phyloP scores from a whole-genome alignment of 2,113 vertebrate species.

The Sylvilagus bachmani region DNA sequence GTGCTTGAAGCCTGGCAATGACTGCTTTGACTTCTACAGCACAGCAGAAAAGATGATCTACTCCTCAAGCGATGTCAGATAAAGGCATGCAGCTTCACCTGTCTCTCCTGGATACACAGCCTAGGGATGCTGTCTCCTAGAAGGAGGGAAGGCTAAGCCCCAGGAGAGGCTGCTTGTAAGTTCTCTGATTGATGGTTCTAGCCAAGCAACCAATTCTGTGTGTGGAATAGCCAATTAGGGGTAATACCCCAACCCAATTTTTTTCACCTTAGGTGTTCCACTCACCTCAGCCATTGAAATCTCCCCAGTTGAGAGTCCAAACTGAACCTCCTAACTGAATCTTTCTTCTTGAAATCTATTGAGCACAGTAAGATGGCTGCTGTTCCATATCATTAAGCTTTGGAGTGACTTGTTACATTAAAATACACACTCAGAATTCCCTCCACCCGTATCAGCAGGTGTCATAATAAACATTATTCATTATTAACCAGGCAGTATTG shows the following conservation, averaged over 20 bases:
- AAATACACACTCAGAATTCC: not conserved
- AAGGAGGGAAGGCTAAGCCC: not conserved
- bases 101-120: not conserved
- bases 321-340: not conserved
- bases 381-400: not conserved
- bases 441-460: not conserved
- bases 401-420: not conserved
- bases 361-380: not conserved
- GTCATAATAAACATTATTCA: not conserved
- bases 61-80: not conserved
- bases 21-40: not conserved
- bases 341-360: not conserved
- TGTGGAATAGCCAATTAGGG: not conserved
- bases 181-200: not conserved
- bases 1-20: not conserved
- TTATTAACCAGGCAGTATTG: not conserved
- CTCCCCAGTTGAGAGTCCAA: not conserved
- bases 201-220: accelerated
- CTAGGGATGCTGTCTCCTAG: not conserved
- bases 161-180: not conserved
- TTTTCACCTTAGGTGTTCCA: not conserved
- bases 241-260: not conserved
- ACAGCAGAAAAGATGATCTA: not conserved
- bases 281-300: not conserved
- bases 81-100: not conserved